phyloP scores from a whole-genome alignment of 1,140 invertebrate genomes.

The Andricus grossulariae region DNA sequence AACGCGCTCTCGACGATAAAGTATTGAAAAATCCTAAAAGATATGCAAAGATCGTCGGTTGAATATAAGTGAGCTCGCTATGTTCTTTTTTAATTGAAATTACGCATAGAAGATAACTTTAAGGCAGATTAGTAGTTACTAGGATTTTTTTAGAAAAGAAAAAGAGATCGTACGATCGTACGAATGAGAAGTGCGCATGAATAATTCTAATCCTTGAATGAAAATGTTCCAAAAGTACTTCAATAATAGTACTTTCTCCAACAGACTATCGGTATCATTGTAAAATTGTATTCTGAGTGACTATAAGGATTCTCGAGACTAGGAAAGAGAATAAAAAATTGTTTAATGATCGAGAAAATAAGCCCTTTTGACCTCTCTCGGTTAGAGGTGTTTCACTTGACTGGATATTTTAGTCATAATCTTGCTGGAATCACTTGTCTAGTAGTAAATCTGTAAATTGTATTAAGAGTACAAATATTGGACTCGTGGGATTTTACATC shows the following conservation, averaged over 20 bases:
- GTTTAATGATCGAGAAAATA: no score
- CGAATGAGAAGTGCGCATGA: neutral
- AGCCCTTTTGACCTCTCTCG: no score
- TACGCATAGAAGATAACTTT: slow-evolving; percentile 24
- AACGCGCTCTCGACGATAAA: neutral
- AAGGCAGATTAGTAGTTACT: slow-evolving; percentile 26
- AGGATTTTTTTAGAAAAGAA: slow-evolving; percentile 36
- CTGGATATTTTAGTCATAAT: neutral
- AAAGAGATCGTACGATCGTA: slow-evolving; percentile 17
- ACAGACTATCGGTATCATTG: no score
- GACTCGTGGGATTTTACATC: neutral
- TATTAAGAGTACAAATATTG: neutral
- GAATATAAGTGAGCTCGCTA: neutral
- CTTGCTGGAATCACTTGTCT: neutral
- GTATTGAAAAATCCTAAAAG: slow-evolving; percentile 4
- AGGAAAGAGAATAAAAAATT: no score
- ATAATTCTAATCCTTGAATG: neutral
- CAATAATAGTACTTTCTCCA: slow-evolving; percentile 1
- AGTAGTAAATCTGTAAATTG: neutral
- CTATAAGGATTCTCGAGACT: no score
- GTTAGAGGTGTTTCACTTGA: neutral
- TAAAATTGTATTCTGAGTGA: no score
- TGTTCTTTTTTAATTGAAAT: slow-evolving; percentile 20
- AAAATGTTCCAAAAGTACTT: slow-evolving; percentile 4
- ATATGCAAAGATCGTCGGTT: neutral